These are phyloP conservation scores for Nerophis lumbriciformis DNA, from an alignment of 2,113 vertebrate genomes.

Conservation along the genomic window DNA sequence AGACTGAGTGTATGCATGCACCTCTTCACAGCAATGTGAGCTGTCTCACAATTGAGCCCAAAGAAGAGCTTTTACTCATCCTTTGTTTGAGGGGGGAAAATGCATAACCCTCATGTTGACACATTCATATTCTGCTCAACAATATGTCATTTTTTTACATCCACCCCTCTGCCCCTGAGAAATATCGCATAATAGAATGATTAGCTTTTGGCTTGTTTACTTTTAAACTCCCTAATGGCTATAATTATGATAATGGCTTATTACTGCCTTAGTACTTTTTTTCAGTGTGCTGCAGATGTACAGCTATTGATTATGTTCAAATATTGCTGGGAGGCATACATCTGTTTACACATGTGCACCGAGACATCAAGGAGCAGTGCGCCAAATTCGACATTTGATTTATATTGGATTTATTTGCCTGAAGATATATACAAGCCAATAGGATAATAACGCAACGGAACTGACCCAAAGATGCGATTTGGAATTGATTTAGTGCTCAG, in stretches of 20 bases:
- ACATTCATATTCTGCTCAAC: not conserved
- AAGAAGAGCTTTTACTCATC: not conserved
- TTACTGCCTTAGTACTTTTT: conserved; percentile 6
- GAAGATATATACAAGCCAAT: too few species aligned
- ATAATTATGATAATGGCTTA: conserved; percentile 38
- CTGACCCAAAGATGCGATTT: too few species aligned
- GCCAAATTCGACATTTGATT: too few species aligned
- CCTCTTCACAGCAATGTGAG: not conserved
- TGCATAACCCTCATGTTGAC: not conserved
- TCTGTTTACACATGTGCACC: too few species aligned
- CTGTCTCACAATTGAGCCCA: not conserved
- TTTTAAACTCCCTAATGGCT: conserved; percentile 21
- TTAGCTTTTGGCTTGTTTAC: conserved; percentile 23
- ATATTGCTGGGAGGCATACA: too few species aligned
- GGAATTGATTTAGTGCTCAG: too few species aligned
- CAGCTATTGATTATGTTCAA: too few species aligned
- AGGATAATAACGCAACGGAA: too few species aligned
- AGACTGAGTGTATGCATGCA: conserved; percentile 1
- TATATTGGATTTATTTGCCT: too few species aligned
- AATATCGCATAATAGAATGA: conserved; percentile 14
- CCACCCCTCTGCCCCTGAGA: conserved; percentile 10
- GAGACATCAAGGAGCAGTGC: too few species aligned
- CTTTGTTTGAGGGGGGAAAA: not conserved
- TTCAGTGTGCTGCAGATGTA: not conserved
- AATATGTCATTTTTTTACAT: not conserved